Evolutionary conservation across 2,888 invertebrate species (phyloP), one percentile per base, ranked within the genome.

Genomic region (Plagodis pulveraria): DNA sequence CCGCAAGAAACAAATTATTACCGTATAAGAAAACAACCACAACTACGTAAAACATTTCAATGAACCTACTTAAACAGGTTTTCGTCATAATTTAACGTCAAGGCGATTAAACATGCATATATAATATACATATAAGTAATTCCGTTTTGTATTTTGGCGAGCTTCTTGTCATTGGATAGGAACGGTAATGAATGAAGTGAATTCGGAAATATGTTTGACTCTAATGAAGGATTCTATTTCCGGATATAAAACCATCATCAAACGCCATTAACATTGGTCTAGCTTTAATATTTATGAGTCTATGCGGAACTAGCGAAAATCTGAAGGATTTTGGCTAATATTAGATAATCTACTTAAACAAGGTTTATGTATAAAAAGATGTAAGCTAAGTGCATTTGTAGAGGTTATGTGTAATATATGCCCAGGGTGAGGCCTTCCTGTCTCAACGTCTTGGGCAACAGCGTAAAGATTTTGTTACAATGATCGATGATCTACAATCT

Each of bases 11-110:
- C 34, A 46, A 46, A 46, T 44, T n/a, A 46, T 46, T 34, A 34
- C 34, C 9, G 45, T 22, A 1, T 1, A 40, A 40, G 49, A 49
- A 49, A 49, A 49, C 32, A 49, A 49, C 38, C 32, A 33, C 6
- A 46, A 46, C 34, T 22, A 49, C 49, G 49, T 41, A 33, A 33
- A 49, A 40, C 6, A 41, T 40, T 49, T n/a, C 33, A 49, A 49
- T 40, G 11, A 41, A 40, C 6, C 22, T 56, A 53, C 50, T 11
- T 34, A 34, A 50, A 43, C 43, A 48, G 46, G 35, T 42, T 53
- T 22, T 46, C 33, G 41, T 8, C 8, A 34, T 47, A 34, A 6
- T 47, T 34, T 50, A 41, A 50, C 50, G 50, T 50, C 42, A 50
- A 50, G n/a, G 42, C 33, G 11, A 50, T 12, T 6, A 40, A n/a